Percentiles rank a stretch among this genome's conserved stretches.
phyloP scores from a whole-genome alignment of 2,113 vertebrate genomes.

The Eudyptes chrysolophus region DNA sequence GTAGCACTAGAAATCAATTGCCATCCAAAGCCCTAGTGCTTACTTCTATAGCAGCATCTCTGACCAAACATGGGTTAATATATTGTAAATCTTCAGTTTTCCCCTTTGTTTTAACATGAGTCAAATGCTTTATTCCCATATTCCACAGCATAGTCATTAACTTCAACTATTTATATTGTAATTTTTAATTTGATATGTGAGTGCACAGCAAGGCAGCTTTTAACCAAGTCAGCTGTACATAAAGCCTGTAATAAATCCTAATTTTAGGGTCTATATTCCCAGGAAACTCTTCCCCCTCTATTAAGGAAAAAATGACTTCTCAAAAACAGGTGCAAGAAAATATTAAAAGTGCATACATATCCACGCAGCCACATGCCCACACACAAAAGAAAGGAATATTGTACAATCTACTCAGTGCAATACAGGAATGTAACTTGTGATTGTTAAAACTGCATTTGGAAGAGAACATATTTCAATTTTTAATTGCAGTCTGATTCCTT shows the following conservation, averaged over 20 bases:
- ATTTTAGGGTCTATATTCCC: not conserved
- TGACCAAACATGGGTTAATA: not conserved
- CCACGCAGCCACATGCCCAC: not conserved
- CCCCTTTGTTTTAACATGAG: not conserved
- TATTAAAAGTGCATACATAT: not conserved
- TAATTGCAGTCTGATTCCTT: not conserved
- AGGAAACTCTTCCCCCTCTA: not conserved
- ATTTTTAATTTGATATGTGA: constrained; percentile 36
- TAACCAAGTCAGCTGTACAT: constrained; percentile 18
- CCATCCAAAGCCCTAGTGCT: not conserved
- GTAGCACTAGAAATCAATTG: constrained; percentile 11
- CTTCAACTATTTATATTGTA: not conserved
- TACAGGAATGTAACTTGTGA: not conserved
- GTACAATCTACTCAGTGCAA: not conserved
- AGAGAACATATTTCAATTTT: not conserved
- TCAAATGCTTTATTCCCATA: not conserved
- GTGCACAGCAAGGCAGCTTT: not conserved
- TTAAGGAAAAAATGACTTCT: not conserved
- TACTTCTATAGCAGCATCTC: not conserved
- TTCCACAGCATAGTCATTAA: not conserved
- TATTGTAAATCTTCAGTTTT: not conserved
- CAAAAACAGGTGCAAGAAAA: not conserved
- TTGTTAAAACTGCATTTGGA: not conserved
- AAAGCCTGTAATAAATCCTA: not conserved
- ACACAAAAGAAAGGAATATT: not conserved